Percentiles rank a stretch among this genome's conserved stretches.
These are phyloP conservation scores for Bolinopsis microptera DNA, from an alignment of 37 sponge, comb jelly and placozoan species.

Conservation along the genomic window DNA sequence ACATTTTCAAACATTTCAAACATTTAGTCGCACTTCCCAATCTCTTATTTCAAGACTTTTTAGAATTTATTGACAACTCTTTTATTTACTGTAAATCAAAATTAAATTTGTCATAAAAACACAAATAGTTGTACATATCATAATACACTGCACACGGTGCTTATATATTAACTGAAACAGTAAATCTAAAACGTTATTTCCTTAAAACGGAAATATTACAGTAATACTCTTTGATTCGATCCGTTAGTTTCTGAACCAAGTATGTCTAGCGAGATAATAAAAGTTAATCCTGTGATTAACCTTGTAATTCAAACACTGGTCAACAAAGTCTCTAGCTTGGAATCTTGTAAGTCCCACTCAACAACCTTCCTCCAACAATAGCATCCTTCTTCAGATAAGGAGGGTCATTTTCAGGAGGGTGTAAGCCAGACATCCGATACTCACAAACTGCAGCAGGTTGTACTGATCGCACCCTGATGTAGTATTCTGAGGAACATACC, in stretches of 20 bases:
- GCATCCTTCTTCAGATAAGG: background rate
- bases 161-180: too few relatives aligned
- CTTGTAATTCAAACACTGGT: conserved; percentile 17
- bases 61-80: too few relatives aligned
- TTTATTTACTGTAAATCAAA: too few relatives aligned
- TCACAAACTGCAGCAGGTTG: background rate
- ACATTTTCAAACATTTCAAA: too few relatives aligned
- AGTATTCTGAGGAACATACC: conserved; percentile 26
- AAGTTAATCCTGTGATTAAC: conserved; percentile 6
- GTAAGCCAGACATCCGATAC: conserved; percentile 43
- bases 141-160: too few relatives aligned
- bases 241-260: background rate
- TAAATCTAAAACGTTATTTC: too few relatives aligned
- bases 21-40: too few relatives aligned
- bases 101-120: too few relatives aligned
- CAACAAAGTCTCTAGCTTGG: background rate
- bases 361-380: background rate
- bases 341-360: background rate
- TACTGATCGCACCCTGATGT: background rate
- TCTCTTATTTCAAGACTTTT: too few relatives aligned
- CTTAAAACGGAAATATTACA: background rate
- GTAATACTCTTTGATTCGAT: background rate
- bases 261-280: background rate
- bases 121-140: too few relatives aligned
- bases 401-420: background rate